These are phyloP conservation scores for Oceanites oceanicus DNA, from an alignment of 2,113 vertebrate genomes.

Conservation along the genomic window DNA sequence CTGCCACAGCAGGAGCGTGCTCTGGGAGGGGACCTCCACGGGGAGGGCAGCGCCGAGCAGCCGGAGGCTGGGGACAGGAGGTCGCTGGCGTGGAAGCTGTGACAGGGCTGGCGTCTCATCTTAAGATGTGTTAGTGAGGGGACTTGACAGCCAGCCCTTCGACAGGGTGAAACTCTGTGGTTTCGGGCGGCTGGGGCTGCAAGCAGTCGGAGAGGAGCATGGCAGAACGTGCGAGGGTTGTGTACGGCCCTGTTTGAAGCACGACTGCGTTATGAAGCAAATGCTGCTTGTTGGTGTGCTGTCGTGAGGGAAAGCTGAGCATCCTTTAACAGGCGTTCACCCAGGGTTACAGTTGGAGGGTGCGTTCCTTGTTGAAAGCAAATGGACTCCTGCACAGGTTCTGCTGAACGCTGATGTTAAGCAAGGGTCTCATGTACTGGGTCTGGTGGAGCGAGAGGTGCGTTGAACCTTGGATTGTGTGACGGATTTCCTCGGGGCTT, in stretches of 20 bases:
- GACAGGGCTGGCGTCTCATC: background rate
- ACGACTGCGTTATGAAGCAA: accelerated
- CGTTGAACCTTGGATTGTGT: accelerated
- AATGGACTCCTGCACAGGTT: accelerated
- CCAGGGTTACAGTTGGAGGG: accelerated
- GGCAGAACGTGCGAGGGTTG: background rate
- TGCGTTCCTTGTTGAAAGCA: background rate
- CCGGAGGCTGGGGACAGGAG: background rate
- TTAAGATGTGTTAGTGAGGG: too few species aligned
- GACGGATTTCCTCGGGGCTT: accelerated
- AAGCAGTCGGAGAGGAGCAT: background rate
- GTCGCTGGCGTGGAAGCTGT: background rate
- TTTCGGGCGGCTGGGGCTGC: background rate
- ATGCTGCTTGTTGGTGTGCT: background rate
- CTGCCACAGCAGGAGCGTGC: background rate
- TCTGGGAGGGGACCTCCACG: background rate
- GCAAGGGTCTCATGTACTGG: accelerated
- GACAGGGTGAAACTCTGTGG: accelerated
- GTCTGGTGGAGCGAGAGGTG: background rate
- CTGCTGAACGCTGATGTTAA: background rate
- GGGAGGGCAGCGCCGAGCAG: background rate
- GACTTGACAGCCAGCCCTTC: accelerated
- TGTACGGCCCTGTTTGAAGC: accelerated
- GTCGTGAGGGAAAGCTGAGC: too few species aligned
- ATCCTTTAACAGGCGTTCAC: too few species aligned